Percentiles rank a stretch among this genome's conserved stretches.
phyloP scores from a whole-genome alignment of 1,140 invertebrate genomes.

The Drosophila baimaii region DNA sequence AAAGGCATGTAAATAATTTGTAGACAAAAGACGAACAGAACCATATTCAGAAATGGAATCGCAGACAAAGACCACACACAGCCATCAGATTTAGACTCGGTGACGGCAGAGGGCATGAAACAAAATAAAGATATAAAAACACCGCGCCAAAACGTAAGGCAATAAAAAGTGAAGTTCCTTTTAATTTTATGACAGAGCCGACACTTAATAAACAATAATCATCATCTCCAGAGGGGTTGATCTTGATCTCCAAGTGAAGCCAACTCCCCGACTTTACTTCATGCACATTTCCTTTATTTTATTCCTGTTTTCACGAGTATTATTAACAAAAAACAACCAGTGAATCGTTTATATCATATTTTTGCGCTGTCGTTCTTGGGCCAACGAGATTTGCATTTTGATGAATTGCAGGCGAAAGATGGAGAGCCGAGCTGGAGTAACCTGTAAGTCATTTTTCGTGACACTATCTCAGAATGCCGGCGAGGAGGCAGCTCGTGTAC shows the following conservation, averaged over 20 bases:
- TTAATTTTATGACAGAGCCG: conserved; percentile 72
- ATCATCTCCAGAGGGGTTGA: conserved; percentile 34
- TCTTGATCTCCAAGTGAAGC: conserved; percentile 33
- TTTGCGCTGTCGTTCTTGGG: conserved; percentile 27
- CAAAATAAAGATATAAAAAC: conserved; percentile 14
- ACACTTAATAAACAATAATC: conserved; percentile 82
- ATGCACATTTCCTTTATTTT: neutral
- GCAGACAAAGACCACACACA: conserved; percentile 47
- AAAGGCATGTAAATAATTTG: conserved; percentile 35
- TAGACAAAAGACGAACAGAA: conserved; percentile 23
- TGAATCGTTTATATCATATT: conserved; percentile 20
- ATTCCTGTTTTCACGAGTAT: conserved; percentile 10
- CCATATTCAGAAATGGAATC: conserved; percentile 11
- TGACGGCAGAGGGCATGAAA: conserved; percentile 24
- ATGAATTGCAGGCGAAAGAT: conserved; percentile 74
- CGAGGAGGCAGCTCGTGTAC: conserved; percentile 25
- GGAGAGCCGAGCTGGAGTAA: conserved; percentile 36
- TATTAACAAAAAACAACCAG: conserved; percentile 3
- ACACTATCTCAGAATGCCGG: conserved; percentile 50
- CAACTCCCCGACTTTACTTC: conserved; percentile 42
- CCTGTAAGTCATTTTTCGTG: conserved; percentile 81
- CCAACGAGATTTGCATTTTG: conserved; percentile 82
- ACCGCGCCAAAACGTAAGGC: conserved; percentile 61
- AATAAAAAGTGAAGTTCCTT: conserved; percentile 73
- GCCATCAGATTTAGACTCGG: conserved; percentile 14